Percentiles rank a stretch among this genome's conserved stretches.
phyloP scores from a whole-genome alignment of 2,797 vertebrate genomes.

The Labroides dimidiatus region DNA sequence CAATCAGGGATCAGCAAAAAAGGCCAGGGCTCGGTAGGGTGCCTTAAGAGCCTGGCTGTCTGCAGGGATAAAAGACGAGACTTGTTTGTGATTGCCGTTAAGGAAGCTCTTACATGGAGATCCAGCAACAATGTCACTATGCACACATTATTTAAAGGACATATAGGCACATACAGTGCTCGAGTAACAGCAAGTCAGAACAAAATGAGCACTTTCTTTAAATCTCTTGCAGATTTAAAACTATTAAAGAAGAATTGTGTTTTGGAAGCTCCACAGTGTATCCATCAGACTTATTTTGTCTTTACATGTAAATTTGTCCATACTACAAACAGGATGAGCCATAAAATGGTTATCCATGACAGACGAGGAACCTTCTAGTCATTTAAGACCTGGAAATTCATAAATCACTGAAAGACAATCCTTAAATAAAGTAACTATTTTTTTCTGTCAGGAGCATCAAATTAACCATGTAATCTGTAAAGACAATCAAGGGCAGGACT shows the following conservation, averaged over 20 bases:
- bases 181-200: constrained; percentile 19
- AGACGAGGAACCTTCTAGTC: background rate
- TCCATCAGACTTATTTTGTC: no score
- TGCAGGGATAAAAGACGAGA: constrained; percentile 63
- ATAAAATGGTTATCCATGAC: background rate
- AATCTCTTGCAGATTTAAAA: no score
- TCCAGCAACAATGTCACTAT: constrained; percentile 56
- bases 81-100: constrained; percentile 67
- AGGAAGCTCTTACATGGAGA: constrained; percentile 49
- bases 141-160: constrained; percentile 47
- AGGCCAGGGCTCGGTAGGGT: constrained; percentile 62
- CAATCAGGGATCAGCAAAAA: constrained; percentile 59
- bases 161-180: constrained; percentile 27
- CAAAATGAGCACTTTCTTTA: no score
- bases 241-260: no score
- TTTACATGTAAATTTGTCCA: no score
- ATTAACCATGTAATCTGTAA: background rate
- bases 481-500: background rate
- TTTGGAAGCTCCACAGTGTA: no score
- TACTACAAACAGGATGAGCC: no score
- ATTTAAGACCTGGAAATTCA: background rate
- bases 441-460: background rate
- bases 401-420: background rate
- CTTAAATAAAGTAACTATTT: background rate
- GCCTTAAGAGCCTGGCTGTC: constrained; percentile 62